These are phyloP conservation scores for Cantharis nigra DNA, from an alignment of 2,888 invertebrate genomes.

Conservation along the genomic window DNA sequence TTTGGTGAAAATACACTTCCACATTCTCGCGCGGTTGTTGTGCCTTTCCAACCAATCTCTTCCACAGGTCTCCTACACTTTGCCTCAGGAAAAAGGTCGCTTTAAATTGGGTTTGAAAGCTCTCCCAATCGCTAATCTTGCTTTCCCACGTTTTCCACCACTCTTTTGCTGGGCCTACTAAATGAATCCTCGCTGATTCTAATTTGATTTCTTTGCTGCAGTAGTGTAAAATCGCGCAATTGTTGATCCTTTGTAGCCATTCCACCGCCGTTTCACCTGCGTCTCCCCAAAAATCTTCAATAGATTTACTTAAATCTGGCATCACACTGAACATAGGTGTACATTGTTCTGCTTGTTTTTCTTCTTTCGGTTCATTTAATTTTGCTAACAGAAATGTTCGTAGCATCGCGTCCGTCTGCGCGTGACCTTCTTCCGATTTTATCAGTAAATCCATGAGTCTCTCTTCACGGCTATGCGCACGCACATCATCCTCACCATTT, in stretches of 20 bases:
- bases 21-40: not conserved
- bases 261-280: not conserved
- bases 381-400: too few species aligned
- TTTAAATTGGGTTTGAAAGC: not conserved
- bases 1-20: not conserved
- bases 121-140: not conserved
- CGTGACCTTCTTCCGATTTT: too few species aligned
- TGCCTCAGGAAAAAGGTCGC: not conserved
- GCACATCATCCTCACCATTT: too few species aligned
- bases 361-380: too few species aligned
- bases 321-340: not conserved
- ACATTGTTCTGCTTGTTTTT: too few species aligned
- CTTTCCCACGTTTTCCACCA: not conserved
- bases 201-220: not conserved
- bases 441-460: too few species aligned
- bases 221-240: not conserved
- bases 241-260: not conserved
- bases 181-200: not conserved
- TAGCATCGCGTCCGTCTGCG: too few species aligned
- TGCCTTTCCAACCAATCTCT: not conserved
- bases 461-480: too few species aligned
- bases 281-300: not conserved
- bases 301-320: not conserved
- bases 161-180: not conserved
- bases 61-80: not conserved